These are phyloP conservation scores for Pseudomugil gertrudae DNA, from an alignment of 2,797 vertebrate species.

Conservation along the genomic window DNA sequence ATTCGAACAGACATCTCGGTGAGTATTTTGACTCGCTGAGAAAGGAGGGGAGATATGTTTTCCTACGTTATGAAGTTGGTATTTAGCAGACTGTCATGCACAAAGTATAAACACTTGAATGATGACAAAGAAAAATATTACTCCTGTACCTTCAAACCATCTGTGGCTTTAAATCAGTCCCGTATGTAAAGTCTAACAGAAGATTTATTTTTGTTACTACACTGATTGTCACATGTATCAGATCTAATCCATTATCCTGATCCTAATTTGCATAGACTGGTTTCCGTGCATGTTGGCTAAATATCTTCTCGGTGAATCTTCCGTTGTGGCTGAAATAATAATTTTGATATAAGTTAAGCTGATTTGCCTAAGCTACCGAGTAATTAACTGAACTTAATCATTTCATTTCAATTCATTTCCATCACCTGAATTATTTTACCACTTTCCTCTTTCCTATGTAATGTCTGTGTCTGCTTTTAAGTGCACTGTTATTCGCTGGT, in stretches of 20 bases:
- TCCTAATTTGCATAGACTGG: constrained; percentile 66
- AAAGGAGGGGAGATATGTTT: constrained; percentile 37
- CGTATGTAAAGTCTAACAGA: constrained; percentile 35
- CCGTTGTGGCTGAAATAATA: constrained; percentile 67
- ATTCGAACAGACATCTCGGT: constrained; percentile 34
- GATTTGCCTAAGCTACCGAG: constrained; percentile 78
- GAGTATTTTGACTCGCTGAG: constrained; percentile 63
- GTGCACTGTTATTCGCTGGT: constrained; percentile 36
- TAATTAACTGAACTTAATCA: constrained; percentile 82
- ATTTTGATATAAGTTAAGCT: constrained; percentile 79
- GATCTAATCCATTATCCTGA: constrained; percentile 64
- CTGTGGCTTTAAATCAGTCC: constrained; percentile 52
- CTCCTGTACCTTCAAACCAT: constrained; percentile 33
- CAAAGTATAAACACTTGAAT: constrained; percentile 35
- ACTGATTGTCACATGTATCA: constrained; percentile 51
- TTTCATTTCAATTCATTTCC: constrained; percentile 81
- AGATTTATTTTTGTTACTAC: constrained; percentile 63
- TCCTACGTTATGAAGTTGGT: constrained; percentile 33
- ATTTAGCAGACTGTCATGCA: constrained; percentile 43
- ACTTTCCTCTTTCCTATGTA: constrained; percentile 56
- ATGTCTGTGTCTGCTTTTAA: constrained; percentile 62
- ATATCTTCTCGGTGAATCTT: constrained; percentile 69
- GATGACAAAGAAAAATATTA: constrained; percentile 44
- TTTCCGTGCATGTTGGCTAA: constrained; percentile 73
- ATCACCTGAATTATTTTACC: constrained; percentile 75